Percentiles rank a stretch among this genome's conserved stretches.
phyloP scores from a whole-genome alignment of 2,113 vertebrate genomes.

The Turdus rufiventris region DNA sequence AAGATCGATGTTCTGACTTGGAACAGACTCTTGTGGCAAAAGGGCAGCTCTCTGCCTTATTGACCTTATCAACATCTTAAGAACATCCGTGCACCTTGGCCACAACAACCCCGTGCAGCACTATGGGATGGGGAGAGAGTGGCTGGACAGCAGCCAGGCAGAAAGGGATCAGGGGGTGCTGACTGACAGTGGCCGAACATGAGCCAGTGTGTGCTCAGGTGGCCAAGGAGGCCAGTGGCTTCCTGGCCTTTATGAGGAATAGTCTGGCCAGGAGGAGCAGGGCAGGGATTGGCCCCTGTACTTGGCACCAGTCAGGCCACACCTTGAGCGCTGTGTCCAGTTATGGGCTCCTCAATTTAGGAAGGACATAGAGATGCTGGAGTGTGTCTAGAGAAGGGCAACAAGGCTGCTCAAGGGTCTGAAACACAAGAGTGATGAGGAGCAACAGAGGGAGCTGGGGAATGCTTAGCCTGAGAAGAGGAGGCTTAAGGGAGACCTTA shows the following conservation, averaged over 20 bases:
- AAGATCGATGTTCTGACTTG: neutral
- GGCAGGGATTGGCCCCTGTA: no score
- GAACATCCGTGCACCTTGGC: neutral
- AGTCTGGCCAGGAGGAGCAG: neutral
- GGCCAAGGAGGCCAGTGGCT: neutral
- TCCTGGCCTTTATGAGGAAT: neutral
- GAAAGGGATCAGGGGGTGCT: neutral
- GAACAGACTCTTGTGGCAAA: neutral
- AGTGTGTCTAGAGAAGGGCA: neutral
- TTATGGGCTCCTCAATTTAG: neutral
- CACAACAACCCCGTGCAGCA: neutral
- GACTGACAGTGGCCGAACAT: neutral
- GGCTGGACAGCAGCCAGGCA: neutral
- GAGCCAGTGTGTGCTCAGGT: neutral
- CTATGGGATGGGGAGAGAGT: no score
- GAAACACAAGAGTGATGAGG: neutral
- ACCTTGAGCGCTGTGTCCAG: no score
- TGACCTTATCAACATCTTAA: neutral
- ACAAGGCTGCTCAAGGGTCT: neutral
- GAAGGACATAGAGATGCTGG: neutral
- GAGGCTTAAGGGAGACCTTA: neutral
- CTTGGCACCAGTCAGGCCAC: accelerated
- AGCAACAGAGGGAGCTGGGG: neutral
- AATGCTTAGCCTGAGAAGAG: neutral
- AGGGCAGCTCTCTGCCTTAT: neutral